Evolutionary conservation across 2,113 vertebrate species (phyloP), one percentile per base, ranked within the genome.

Genomic region (Acrocephalus kingi): DNA sequence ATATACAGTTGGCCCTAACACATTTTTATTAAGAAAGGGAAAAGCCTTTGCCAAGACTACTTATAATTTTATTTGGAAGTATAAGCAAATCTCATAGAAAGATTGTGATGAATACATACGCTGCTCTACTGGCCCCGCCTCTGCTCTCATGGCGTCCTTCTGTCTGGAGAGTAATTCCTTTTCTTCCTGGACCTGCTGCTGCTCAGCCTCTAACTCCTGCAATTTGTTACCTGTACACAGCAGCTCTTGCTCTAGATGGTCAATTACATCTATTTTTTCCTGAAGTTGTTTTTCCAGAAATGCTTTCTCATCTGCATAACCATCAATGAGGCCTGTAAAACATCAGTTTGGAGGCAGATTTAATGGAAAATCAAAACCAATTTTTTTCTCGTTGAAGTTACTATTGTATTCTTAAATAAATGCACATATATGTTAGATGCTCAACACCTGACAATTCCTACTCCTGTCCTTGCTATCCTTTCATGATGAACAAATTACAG

Each of bases 131-230:
- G 98, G 98, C 33, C 98, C 98, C 5, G 98, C 98, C 25, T 97
- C 93, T 73, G 98, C 99, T 96, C 95, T 98, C 98, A 99, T 98
- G 66, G 98, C 99, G 0, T 99, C 98, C 94, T 99, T 99, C 97
- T 99, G 99, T 51, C 99, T 98, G 94, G 96, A 98, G 90, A 99
- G 95, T 89, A 99, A 95, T 88, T 99, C 98, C 25, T 98, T 98
- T 89, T 99, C 99, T 76, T 99, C 98, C 68, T 98, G 98, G 74
- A 99, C 97, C 87, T 98, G 98, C 85, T 98, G 97, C 63, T 98
- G 97, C 80, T 99, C 99, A 96, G 98, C 98, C 92, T 99, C 99
- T 95, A 99, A 96, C 92, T 99, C 99, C 76, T 98, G 98, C 87
- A 99, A 98, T 71, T 98, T 98, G 95, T 97, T 98, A 97, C 97